A percentile compares a stretch with the other conserved stretches of the same genome.
Conservation (phyloP, 2,797 vertebrate species). For the Alfaro cultratus region DNA sequence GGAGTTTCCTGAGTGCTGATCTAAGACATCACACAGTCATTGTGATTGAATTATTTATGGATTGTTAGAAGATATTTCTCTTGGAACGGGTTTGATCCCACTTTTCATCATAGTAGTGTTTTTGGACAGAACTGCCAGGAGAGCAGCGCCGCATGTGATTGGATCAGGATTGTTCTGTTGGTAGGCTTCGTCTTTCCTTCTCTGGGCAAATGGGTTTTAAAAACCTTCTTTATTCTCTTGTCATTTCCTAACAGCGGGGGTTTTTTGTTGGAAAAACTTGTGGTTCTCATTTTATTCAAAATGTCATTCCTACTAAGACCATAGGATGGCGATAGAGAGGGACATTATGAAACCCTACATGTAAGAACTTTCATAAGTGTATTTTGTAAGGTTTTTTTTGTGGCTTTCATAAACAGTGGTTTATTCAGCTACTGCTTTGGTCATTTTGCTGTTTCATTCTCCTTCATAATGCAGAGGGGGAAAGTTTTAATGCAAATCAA, state of each 20-base stretch:
- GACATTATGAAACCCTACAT: background rate
- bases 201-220: background rate
- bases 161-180: background rate
- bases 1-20: background rate
- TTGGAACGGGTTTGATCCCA: background rate
- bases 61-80: background rate
- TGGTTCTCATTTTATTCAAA: background rate
- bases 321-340: background rate
- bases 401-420: background rate
- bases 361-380: background rate
- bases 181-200: background rate
- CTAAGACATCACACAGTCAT: background rate
- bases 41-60: background rate
- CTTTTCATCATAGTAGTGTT: background rate
- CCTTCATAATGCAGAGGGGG: background rate
- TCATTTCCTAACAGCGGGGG: background rate
- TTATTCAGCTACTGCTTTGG: background rate
- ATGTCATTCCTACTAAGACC: background rate
- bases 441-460: background rate
- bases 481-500: background rate
- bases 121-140: background rate
- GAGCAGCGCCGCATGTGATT: background rate
- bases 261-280: no score
- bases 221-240: background rate
- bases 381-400: background rate